Evolutionary conservation across 1,140 invertebrate species (phyloP).

Genomic region (Diorhabda carinulata): DNA sequence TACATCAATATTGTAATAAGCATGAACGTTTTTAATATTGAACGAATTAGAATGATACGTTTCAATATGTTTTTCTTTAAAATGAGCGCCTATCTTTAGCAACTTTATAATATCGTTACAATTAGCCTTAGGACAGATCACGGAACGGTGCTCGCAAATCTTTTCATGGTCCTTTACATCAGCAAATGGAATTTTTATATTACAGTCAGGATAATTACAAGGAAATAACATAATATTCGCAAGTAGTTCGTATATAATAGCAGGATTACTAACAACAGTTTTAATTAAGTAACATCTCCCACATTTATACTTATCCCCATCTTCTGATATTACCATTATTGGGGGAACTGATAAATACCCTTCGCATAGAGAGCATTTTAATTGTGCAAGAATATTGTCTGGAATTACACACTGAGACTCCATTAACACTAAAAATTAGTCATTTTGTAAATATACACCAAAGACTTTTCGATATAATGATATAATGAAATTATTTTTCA

Average conservation of each 20-base stretch:
- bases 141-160: conserved; percentile 5
- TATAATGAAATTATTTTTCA: too few species aligned
- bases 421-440: background rate
- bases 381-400: conserved; percentile 11
- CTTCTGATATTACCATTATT: conserved; percentile 14
- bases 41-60: conserved; percentile 12
- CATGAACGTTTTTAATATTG: conserved; percentile 12
- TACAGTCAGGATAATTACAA: conserved; percentile 9
- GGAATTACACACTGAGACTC: conserved; percentile 6
- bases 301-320: conserved; percentile 18
- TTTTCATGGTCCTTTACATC: conserved; percentile 18
- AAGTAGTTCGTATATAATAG: conserved; percentile 14
- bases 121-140: conserved; percentile 12
- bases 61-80: conserved; percentile 19
- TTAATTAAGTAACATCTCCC: conserved; percentile 11
- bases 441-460: too few species aligned
- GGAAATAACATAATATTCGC: conserved; percentile 15
- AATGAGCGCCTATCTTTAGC: conserved; percentile 6
- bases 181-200: conserved; percentile 8
- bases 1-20: conserved; percentile 11
- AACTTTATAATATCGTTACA: conserved; percentile 13
- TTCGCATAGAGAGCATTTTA: conserved; percentile 17
- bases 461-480: too few species aligned
- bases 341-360: conserved; percentile 10
- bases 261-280: conserved; percentile 8